Evolutionary conservation across 2,797 vertebrate species (phyloP), one percentile per base, ranked within the genome.

Genomic region (Bovichtus diacanthus): DNA sequence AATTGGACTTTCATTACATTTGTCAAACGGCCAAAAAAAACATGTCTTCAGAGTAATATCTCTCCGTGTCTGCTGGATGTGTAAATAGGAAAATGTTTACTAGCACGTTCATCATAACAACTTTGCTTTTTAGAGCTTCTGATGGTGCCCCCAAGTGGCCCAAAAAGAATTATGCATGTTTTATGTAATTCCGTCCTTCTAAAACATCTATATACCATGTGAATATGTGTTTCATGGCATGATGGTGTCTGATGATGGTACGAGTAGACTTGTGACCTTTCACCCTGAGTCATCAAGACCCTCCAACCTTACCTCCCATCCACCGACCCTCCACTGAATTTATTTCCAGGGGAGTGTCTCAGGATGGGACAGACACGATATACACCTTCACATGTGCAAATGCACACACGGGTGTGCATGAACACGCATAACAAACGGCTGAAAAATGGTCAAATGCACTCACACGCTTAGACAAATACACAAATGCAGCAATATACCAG

Each of bases 401-500:
- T 29, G 36, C 18, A 56, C 12, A 41, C 2, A 38, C 3, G 2
- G 10, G 23, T 44, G 23, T 8, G 15, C 25, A 15, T 9, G 29
- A 58, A 55, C 27, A 63, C 31, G 47, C 34, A 21, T 11, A 29
- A 43, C 36, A 21, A 49, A 72, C 25, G 10, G 15, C 74, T 13
- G 38, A 41, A 21, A 50, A 70, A 8, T 44, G 11, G 41, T 67
- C 3, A 49, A 60, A 82, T 63, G 3, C 66, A 61, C 38, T 47
- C 23, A 34, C 36, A 54, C 41, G 61, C 29, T 55, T 69, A 60
- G 41, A 73, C 62, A 76, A 68, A 87, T 31, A 49, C 68, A 76
- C 62, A 81, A 78, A 81, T 63, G 74, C 72, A 83, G 72, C 64
- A 83, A 78, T 72, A 34, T 64, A 69, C 23, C 71, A 41, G 70